Evolutionary conservation across 2,888 invertebrate genomes (phyloP).

Genomic region (Pyrrhosoma nymphula): DNA sequence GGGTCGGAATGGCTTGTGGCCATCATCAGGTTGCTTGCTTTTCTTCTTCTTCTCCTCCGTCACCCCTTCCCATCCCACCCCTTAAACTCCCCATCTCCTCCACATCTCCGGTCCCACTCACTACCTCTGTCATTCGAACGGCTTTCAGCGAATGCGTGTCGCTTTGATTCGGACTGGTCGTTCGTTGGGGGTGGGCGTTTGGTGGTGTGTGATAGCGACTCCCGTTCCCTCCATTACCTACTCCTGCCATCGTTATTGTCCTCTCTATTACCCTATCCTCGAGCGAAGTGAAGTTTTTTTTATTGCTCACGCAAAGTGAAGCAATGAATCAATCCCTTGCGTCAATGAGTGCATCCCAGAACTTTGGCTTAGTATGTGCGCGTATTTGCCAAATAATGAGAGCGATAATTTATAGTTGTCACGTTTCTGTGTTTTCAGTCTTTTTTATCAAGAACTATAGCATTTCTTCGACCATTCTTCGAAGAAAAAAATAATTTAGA

Average conservation of each 20-base stretch:
- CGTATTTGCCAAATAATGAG: too few relatives aligned
- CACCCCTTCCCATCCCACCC: neutral
- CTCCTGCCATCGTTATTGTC: neutral
- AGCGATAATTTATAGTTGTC: too few relatives aligned
- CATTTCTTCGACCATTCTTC: too few relatives aligned
- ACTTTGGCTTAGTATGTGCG: too few relatives aligned
- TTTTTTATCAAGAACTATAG: too few relatives aligned
- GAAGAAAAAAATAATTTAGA: too few relatives aligned
- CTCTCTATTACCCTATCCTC: neutral
- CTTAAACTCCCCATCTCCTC: neutral
- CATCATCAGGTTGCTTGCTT: conserved; percentile 17
- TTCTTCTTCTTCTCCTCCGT: neutral
- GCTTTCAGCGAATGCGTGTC: neutral
- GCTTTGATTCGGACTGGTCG: neutral
- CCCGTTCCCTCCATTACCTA: neutral
- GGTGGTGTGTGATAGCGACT: neutral
- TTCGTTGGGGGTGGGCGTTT: neutral
- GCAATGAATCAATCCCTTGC: neutral
- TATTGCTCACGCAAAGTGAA: neutral
- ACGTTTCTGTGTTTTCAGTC: too few relatives aligned
- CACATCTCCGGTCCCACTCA: neutral
- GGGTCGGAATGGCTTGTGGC: conserved; percentile 16
- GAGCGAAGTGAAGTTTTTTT: neutral
- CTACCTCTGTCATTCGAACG: neutral
- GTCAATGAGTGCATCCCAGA: too few relatives aligned